A percentile compares a stretch with the other conserved stretches of the same genome.
These are phyloP conservation scores for Phymorhynchus buccinoides DNA, from an alignment of 1,140 invertebrate genomes.

Conservation along the genomic window DNA sequence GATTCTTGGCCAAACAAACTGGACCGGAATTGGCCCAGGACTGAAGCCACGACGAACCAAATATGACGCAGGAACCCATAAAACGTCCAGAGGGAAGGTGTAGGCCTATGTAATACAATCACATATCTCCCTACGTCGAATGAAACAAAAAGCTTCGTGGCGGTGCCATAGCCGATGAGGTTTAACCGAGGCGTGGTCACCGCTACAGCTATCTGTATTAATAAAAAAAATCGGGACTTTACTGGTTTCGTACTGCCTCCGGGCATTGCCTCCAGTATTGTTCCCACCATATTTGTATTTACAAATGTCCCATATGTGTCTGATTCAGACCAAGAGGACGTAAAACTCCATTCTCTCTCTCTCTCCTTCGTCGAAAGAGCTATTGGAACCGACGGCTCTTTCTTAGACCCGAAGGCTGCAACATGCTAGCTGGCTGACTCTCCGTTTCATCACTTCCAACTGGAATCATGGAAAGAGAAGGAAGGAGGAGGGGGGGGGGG, in stretches of 20 bases:
- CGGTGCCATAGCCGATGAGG: too few relatives aligned
- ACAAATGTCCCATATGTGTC: too few relatives aligned
- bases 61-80: neutral
- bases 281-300: too few relatives aligned
- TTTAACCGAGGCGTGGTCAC: too few relatives aligned
- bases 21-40: neutral
- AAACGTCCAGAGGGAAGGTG: neutral
- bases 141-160: too few relatives aligned
- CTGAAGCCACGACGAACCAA: neutral
- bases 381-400: neutral
- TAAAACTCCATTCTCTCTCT: too few relatives aligned
- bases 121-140: neutral
- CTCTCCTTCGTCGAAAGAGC: too few relatives aligned
- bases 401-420: neutral
- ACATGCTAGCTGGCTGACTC: neutral
- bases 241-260: too few relatives aligned
- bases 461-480: neutral
- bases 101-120: constrained; percentile 6
- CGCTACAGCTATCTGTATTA: too few relatives aligned
- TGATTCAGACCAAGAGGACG: too few relatives aligned
- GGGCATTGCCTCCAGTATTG: too few relatives aligned
- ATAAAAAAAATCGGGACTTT: too few relatives aligned
- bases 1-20: neutral
- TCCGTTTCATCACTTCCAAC: neutral
- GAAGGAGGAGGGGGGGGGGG: neutral